Percentiles rank a stretch among this genome's conserved stretches.
Conservation (phyloP, 2,113 vertebrate genomes). For the Pristiophorus japonicus region DNA sequence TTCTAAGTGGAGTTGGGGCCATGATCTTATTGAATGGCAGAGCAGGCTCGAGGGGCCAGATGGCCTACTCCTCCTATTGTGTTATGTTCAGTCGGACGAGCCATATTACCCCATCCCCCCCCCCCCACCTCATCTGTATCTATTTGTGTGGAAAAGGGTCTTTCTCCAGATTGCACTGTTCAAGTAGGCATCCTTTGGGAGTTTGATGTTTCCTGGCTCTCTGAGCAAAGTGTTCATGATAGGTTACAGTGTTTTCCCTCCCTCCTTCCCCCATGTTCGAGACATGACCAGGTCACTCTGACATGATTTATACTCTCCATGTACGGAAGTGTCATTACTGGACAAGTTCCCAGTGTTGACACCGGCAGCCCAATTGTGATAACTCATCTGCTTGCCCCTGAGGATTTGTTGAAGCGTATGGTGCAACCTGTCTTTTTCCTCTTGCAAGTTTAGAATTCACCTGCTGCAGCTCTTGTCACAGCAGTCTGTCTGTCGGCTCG, state of each 20-base stretch:
- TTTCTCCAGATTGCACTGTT: background rate
- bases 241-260: background rate
- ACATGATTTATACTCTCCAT: background rate
- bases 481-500: background rate
- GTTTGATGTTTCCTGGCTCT: background rate
- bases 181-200: background rate
- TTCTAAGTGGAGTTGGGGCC: no score
- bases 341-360: background rate
- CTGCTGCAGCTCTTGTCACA: background rate
- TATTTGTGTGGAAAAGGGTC: background rate
- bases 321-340: background rate
- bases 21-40: no score
- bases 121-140: background rate
- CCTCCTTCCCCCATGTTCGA: background rate
- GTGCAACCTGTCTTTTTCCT: constrained; percentile 9
- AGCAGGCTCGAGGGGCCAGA: no score
- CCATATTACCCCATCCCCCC: background rate
- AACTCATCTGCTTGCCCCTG: background rate
- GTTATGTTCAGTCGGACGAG: background rate
- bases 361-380: background rate
- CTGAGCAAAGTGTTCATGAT: background rate
- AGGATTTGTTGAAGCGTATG: background rate
- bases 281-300: background rate
- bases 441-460: background rate
- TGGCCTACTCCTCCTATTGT: no score